Base-by-base conservation (phyloP, 2,797 vertebrate genomes). In the Hylomyscus alleni region DNA sequence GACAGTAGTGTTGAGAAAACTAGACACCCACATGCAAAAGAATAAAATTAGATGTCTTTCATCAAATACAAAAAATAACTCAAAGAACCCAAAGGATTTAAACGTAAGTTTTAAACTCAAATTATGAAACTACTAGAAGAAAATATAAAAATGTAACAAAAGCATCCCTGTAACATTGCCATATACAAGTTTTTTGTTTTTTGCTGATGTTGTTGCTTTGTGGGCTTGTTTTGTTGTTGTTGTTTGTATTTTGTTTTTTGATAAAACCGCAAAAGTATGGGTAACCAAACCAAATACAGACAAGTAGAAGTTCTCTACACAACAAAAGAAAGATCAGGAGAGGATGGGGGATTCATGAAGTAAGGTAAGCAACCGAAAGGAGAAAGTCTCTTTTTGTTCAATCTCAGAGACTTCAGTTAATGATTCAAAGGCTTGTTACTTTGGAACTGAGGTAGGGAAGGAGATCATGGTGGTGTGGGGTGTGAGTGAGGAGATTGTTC, bases 221-320 rank as follows among this genome's bases (percentile, higher is more conserved):
- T 72, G 34, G 15, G 7, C 37, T 72, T 72, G 65, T 72, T n/a
- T 72, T 72, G 34, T 34, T 73, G 4, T 65, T 73, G 65, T 34
- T 67, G 31, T 67, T 67, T 34, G 31, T 67, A 34, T 67, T 20
- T 72, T 72, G 4, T 78, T 76, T 75, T 80, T 50, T 20, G 0
- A 54, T 72, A 91, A 91, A 60, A 91, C 40, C 73, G 72, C 62
- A 91, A 73, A 91, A 73, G 20, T n/a, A 81, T 4, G 58, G 52
- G 34, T 44, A 67, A 69, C 7, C 69, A 90, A 83, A 85, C 4
- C 82, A 80, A 80, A 37, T 50, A n/a, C 20, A 81, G 29, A 67
- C 60, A 90, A 50, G 72, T 56, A 9, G 72, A 47, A 69, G 65
- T 26, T 44, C 31, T 86, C 34, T 87, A 29, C 9, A 73, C n/a